These are phyloP conservation scores for Synanthedon formicaeformis DNA, from an alignment of 2,888 invertebrate species.

Conservation along the genomic window DNA sequence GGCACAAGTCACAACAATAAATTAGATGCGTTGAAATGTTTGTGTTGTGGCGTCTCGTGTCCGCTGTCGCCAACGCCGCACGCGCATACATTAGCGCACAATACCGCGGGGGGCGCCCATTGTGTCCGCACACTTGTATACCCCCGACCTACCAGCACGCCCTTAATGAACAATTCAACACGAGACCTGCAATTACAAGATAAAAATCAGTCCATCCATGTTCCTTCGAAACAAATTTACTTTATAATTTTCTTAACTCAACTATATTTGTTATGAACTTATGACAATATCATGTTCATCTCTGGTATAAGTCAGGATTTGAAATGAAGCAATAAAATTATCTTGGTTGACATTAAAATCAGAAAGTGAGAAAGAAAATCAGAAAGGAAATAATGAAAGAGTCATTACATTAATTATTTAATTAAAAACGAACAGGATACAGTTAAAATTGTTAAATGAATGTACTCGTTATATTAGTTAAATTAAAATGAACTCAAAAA, in stretches of 20 bases:
- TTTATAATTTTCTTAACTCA: neutral
- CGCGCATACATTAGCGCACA: constrained; percentile 58
- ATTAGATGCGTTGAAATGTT: constrained; percentile 68
- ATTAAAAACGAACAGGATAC: too few relatives aligned
- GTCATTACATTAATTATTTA: too few relatives aligned
- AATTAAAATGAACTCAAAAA: too few relatives aligned
- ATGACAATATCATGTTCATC: constrained; percentile 1
- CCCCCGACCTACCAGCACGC: constrained; percentile 21
- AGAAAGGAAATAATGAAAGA: too few relatives aligned
- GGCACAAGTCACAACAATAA: constrained; percentile 43
- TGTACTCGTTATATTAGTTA: too few relatives aligned
- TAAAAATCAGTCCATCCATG: constrained; percentile 39
- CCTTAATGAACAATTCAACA: constrained; percentile 55
- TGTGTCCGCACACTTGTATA: constrained; percentile 46
- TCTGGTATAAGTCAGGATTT: too few relatives aligned
- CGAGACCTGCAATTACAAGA: constrained; percentile 57
- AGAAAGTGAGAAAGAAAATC: too few relatives aligned
- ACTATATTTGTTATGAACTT: too few relatives aligned
- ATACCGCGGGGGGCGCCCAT: constrained; percentile 44
- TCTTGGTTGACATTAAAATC: too few relatives aligned
- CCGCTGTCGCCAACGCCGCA: constrained; percentile 45
- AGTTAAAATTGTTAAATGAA: too few relatives aligned
- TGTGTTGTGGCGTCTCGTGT: constrained; percentile 51
- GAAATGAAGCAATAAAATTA: too few relatives aligned
- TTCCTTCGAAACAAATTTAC: neutral